phyloP scores from a whole-genome alignment of 2,113 vertebrate genomes.

The Psittacula cyanocephala region DNA sequence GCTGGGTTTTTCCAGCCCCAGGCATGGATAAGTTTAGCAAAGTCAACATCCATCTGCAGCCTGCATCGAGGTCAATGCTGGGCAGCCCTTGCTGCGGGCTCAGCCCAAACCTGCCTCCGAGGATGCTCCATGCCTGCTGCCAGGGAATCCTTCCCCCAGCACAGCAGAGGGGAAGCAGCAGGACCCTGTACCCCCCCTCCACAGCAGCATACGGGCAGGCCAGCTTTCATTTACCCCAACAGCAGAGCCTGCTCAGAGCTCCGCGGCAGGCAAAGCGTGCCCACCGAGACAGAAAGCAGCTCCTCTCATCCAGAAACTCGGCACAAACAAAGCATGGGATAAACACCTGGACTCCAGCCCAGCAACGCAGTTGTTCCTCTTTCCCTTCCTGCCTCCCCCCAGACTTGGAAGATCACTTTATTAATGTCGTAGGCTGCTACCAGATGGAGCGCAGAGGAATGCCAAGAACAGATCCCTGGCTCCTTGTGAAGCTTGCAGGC shows the following conservation, averaged over 20 bases:
- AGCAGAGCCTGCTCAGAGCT: neutral
- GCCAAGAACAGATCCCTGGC: conserved; percentile 9
- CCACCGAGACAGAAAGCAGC: neutral
- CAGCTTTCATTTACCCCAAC: neutral
- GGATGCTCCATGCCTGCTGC: neutral
- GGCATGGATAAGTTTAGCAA: neutral
- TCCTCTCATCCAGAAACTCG: neutral
- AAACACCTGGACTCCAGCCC: conserved; percentile 29
- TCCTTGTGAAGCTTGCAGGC: neutral
- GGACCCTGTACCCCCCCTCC: neutral
- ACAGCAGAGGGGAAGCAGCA: neutral
- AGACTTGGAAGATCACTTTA: neutral
- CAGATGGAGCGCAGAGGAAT: neutral
- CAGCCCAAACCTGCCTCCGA: neutral
- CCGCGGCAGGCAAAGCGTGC: neutral
- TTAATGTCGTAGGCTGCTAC: neutral
- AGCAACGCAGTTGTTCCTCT: conserved; percentile 4
- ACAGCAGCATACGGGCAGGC: neutral
- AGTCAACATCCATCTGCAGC: neutral
- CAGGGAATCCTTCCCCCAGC: neutral
- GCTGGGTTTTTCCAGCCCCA: neutral
- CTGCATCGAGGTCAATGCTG: rapidly evolving
- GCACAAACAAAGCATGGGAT: neutral
- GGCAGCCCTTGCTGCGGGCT: neutral
- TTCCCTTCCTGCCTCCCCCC: neutral